Evolutionary conservation across 2,888 invertebrate genomes (phyloP).

Genomic region (Bedellia somnulentella): DNA sequence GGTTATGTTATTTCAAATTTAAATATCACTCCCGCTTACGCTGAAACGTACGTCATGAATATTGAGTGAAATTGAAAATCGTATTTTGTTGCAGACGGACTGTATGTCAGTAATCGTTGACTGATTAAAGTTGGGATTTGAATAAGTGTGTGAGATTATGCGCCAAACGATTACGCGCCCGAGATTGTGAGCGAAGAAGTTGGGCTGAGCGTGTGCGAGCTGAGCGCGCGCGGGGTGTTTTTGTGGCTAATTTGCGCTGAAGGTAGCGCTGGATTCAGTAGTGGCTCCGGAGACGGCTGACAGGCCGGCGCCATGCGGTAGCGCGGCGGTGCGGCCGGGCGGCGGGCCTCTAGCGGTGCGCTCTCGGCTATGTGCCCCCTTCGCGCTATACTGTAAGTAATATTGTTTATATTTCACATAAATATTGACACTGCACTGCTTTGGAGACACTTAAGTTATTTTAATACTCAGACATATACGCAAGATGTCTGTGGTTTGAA

Average conservation of each 20-base stretch:
- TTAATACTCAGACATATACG: too few relatives aligned
- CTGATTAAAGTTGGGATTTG: too few relatives aligned
- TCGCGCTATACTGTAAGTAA: slow-evolving; percentile 56
- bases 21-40: too few relatives aligned
- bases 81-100: slow-evolving; percentile 55
- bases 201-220: slow-evolving; percentile 15
- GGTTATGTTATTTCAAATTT: too few relatives aligned
- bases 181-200: neutral
- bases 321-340: slow-evolving; percentile 48
- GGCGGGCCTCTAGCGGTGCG: slow-evolving; percentile 45
- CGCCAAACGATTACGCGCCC: too few relatives aligned
- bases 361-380: slow-evolving; percentile 60
- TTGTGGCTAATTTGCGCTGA: slow-evolving; percentile 15
- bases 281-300: slow-evolving; percentile 16
- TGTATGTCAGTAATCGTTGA: too few relatives aligned
- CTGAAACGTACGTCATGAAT: too few relatives aligned
- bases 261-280: slow-evolving; percentile 13
- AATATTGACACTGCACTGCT: too few relatives aligned
- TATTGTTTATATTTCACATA: neutral
- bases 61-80: too few relatives aligned
- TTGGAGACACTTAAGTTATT: too few relatives aligned
- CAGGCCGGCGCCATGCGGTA: slow-evolving; percentile 26
- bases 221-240: slow-evolving; percentile 11
- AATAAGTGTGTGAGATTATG: too few relatives aligned
- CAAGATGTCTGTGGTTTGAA: too few relatives aligned